Conservation (phyloP, 2,113 vertebrate genomes). For the Notarius lentiginosus region DNA sequence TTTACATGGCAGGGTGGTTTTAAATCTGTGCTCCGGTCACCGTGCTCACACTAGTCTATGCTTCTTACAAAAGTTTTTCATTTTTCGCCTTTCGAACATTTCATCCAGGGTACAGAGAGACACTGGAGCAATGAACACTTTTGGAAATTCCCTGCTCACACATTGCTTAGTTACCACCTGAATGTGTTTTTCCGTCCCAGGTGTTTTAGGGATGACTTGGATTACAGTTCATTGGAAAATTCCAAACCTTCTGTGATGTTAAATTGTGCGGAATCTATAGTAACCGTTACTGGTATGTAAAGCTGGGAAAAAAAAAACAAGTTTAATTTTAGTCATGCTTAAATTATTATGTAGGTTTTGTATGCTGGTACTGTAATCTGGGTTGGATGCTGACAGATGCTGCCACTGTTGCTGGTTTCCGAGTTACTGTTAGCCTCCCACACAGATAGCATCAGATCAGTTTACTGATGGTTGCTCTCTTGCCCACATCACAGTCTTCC, state of each 20-base stretch:
- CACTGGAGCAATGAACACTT: conserved; percentile 2
- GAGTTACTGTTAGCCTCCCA: neutral
- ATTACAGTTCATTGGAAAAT: conserved; percentile 59
- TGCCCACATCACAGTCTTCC: conserved; percentile 61
- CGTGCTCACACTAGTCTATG: neutral
- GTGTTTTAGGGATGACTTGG: conserved; percentile 67
- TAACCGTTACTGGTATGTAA: neutral
- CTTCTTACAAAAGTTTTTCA: neutral
- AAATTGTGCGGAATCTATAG: conserved; percentile 3
- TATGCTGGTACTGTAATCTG: neutral
- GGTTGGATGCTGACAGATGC: neutral
- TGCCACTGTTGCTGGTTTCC: neutral
- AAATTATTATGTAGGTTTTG: neutral
- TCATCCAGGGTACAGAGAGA: neutral
- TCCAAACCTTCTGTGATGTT: conserved; percentile 38
- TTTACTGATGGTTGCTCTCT: conserved; percentile 48
- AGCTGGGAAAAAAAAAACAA: neutral
- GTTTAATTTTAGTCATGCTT: neutral
- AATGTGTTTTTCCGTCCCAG: conserved; percentile 54
- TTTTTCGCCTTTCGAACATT: conserved; percentile 9
- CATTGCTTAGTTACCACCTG: conserved; percentile 40
- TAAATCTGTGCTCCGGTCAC: conserved; percentile 40
- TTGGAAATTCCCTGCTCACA: conserved; percentile 64
- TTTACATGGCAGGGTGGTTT: conserved; percentile 56
- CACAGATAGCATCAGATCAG: conserved; percentile 27